Evolutionary conservation across 2,113 vertebrate genomes (phyloP).

Genomic region (Castor canadensis): DNA sequence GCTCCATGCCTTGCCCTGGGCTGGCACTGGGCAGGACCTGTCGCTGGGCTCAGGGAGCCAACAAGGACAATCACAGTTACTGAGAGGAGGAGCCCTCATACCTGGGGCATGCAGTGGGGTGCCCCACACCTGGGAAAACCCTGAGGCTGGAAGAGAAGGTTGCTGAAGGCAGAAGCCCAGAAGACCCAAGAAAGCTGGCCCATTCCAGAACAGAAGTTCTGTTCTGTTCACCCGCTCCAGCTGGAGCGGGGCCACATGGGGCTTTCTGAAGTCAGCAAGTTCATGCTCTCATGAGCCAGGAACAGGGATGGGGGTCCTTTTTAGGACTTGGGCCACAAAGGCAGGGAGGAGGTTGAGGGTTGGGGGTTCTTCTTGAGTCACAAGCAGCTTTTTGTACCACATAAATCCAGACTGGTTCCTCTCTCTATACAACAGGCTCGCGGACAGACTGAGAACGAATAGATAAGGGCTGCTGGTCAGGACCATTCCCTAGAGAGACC

Average conservation of each 20-base stretch:
- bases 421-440: neutral
- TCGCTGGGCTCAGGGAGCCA: no score
- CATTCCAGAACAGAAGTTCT: no score
- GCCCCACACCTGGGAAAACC: neutral
- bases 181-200: neutral
- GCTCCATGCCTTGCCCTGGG: no score
- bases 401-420: neutral
- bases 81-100: neutral
- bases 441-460: neutral
- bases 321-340: neutral
- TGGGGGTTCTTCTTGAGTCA: neutral
- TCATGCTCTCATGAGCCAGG: neutral
- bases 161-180: neutral
- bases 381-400: neutral
- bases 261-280: neutral
- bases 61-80: no score
- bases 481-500: neutral
- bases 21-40: neutral
- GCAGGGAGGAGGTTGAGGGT: no score
- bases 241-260: no score
- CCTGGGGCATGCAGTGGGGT: rapidly evolving
- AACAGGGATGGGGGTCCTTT: neutral
- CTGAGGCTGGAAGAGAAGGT: neutral
- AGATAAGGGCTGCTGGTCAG: neutral
- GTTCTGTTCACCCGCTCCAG: neutral